Conservation (phyloP, 1,140 invertebrate species). For the Agraylea sexmaculata region DNA sequence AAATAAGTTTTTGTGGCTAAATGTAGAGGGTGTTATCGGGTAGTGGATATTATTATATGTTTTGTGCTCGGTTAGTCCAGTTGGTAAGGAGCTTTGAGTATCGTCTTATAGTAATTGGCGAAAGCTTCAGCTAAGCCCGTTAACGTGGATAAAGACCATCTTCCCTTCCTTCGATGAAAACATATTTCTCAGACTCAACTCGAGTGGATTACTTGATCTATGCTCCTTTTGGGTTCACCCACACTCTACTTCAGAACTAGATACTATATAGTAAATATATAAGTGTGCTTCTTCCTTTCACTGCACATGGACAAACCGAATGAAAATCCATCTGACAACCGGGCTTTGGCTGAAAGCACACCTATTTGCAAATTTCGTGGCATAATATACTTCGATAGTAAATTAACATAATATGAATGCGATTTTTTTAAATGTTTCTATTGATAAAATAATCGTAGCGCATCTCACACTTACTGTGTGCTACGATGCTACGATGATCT, state of each 20-base stretch:
- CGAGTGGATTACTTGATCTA: conserved; percentile 16
- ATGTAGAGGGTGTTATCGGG: too few species aligned
- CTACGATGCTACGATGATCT: too few species aligned
- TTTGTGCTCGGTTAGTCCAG: too few species aligned
- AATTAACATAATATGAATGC: too few species aligned
- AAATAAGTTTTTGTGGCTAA: too few species aligned
- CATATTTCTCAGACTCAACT: conserved; percentile 20
- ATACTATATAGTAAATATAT: not conserved
- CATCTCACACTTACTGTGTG: too few species aligned
- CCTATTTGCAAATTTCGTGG: conserved; percentile 1
- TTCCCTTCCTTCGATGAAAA: conserved; percentile 17
- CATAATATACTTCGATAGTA: not conserved
- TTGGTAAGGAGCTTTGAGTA: too few species aligned
- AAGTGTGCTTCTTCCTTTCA: not conserved
- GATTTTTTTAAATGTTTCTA: too few species aligned
- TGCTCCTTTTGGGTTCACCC: not conserved
- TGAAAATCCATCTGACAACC: not conserved
- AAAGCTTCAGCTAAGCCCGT: conserved; percentile 21
- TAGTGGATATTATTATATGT: too few species aligned
- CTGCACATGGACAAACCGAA: not conserved
- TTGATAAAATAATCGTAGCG: too few species aligned
- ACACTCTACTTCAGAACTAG: not conserved
- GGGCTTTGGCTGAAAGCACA: not conserved
- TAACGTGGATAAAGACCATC: conserved; percentile 14
- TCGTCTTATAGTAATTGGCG: conserved; percentile 22